Percentiles rank a stretch among this genome's conserved stretches.
Conservation (phyloP, 2,888 invertebrate species). For the Ennomos fuscantarius region DNA sequence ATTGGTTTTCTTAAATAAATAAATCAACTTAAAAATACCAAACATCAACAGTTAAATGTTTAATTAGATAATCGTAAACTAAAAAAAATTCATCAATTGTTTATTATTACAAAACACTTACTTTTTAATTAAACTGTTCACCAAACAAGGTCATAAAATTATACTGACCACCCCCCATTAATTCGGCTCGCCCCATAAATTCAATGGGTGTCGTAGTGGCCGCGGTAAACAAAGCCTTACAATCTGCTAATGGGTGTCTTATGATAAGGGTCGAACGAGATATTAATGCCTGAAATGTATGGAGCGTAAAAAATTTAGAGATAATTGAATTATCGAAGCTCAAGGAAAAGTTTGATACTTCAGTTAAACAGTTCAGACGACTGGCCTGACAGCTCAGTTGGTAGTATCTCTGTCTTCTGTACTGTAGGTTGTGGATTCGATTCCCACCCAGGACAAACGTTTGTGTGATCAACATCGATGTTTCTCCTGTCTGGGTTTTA, state of each 20-base stretch:
- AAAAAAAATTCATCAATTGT: neutral
- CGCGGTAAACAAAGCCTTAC: slow-evolving; percentile 34
- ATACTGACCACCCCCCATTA: slow-evolving; percentile 13
- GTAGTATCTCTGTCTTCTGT: too few species aligned
- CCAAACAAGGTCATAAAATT: slow-evolving; percentile 18
- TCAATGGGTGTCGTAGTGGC: slow-evolving; percentile 4
- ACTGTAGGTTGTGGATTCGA: too few species aligned
- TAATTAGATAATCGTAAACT: too few species aligned
- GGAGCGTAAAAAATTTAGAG: slow-evolving; percentile 12
- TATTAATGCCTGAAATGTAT: slow-evolving; percentile 20
- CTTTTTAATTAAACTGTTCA: slow-evolving; percentile 25
- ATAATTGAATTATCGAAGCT: slow-evolving; percentile 8
- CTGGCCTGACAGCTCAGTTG: too few species aligned
- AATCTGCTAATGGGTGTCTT: slow-evolving; percentile 35
- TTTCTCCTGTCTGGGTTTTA: too few species aligned
- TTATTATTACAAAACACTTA: slow-evolving; percentile 10
- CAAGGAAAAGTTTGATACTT: too few species aligned
- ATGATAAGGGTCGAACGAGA: slow-evolving; percentile 37
- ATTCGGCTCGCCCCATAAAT: slow-evolving; percentile 19
- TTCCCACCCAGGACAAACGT: too few species aligned
- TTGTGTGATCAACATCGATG: too few species aligned
- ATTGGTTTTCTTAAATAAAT: too few species aligned
- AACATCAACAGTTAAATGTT: neutral
- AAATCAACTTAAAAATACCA: too few species aligned
- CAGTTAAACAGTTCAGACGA: too few species aligned